Evolutionary conservation across 2,113 vertebrate species (phyloP).

Genomic region (Tyrannus savana): DNA sequence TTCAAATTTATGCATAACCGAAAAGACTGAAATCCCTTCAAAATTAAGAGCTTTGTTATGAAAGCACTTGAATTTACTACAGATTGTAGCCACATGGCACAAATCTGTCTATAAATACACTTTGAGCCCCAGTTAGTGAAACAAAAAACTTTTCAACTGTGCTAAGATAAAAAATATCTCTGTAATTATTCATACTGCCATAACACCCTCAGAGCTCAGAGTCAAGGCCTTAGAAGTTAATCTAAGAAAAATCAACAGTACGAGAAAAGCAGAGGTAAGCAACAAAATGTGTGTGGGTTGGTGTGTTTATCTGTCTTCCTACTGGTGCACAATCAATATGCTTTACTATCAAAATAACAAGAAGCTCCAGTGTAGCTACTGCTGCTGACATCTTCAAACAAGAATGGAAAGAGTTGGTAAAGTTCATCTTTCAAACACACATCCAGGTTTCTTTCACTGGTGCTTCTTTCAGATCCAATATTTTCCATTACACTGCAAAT

Average conservation of each 20-base stretch:
- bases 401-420: neutral
- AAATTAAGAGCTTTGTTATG: slow-evolving; percentile 21
- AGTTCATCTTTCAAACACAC: neutral
- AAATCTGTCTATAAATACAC: neutral
- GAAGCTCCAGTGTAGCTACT: neutral
- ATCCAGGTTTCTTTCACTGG: neutral
- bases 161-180: slow-evolving; percentile 3
- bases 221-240: neutral
- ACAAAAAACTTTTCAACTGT: neutral
- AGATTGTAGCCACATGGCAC: slow-evolving; percentile 35
- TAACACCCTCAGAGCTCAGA: neutral
- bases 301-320: neutral
- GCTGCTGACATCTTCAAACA: neutral
- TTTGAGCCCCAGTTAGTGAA: neutral
- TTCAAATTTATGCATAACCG: slow-evolving; percentile 2
- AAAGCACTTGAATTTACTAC: slow-evolving; percentile 34
- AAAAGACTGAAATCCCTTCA: slow-evolving; percentile 33
- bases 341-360: neutral
- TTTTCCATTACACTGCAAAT: neutral
- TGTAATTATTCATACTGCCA: neutral
- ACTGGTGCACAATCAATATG: neutral
- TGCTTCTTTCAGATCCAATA: neutral
- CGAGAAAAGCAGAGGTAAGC: neutral
- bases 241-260: neutral
- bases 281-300: fast-evolving